Conservation (phyloP, 35 echinoderm and acorn worm genomes). For the Heliocidaris erythrogramma region DNA sequence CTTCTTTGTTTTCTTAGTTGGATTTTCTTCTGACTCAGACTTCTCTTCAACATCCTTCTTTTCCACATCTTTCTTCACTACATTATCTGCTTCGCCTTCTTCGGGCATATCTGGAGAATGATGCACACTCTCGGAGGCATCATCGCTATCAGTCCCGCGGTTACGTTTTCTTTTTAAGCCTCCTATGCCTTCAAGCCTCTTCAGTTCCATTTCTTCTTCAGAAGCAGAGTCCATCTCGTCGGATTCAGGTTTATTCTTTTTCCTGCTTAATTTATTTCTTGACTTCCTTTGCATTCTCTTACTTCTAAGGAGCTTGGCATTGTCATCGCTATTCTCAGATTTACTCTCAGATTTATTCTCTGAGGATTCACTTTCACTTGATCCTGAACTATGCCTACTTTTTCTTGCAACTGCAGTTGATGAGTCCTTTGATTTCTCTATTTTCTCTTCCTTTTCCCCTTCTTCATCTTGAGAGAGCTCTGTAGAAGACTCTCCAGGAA, state of each 20-base stretch:
- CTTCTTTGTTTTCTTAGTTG: slow-evolving; percentile 5
- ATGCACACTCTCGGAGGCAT: not conserved
- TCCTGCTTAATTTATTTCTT: not conserved
- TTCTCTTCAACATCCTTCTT: not conserved
- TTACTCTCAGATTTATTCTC: not conserved
- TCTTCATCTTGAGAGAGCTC: not conserved
- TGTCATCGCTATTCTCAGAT: slow-evolving; percentile 28
- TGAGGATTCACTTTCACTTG: slow-evolving; percentile 9
- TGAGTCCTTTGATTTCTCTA: not conserved
- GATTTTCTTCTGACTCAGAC: not conserved
- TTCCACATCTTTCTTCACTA: not conserved
- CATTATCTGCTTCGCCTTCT: not conserved
- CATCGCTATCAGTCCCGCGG: not conserved
- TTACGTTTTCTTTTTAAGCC: slow-evolving; percentile 32
- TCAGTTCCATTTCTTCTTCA: slow-evolving; percentile 4
- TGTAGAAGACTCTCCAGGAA: not conserved
- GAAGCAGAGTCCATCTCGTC: not conserved
- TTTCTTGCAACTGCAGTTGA: slow-evolving; percentile 28
- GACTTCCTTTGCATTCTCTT: too few relatives aligned
- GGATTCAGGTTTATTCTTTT: slow-evolving; percentile 43
- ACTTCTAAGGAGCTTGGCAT: not conserved
- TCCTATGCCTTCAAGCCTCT: slow-evolving; percentile 6
- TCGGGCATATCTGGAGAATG: slow-evolving; percentile 21
- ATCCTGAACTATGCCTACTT: not conserved
- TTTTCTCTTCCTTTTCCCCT: not conserved